Percentiles rank a stretch among this genome's conserved stretches.
These are phyloP conservation scores for Melozone crissalis DNA, from an alignment of 2,113 vertebrate species.

Conservation along the genomic window DNA sequence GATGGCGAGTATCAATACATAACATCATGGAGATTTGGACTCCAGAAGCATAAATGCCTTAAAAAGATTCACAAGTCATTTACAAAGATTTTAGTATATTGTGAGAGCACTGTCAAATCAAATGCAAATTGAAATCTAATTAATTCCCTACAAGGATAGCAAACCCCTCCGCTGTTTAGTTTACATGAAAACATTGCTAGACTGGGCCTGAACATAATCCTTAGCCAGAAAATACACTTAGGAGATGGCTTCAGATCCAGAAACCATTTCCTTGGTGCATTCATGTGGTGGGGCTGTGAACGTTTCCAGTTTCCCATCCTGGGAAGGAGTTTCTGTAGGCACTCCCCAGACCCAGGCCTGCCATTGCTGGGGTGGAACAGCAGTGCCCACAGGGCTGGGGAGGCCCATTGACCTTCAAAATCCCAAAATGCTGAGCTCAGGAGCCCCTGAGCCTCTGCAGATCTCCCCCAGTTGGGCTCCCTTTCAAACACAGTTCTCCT, in stretches of 20 bases:
- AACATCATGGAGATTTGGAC: neutral
- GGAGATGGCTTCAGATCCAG: neutral
- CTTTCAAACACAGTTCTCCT: neutral
- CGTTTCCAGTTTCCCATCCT: neutral
- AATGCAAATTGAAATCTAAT: neutral
- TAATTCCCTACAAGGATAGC: neutral
- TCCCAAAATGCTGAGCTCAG: neutral
- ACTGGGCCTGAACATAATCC: neutral
- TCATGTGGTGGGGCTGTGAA: neutral
- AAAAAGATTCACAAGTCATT: neutral
- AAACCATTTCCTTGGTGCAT: neutral
- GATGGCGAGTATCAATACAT: rapidly evolving
- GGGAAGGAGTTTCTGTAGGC: neutral
- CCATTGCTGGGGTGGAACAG: neutral
- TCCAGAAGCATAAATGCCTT: neutral
- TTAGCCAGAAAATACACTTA: neutral
- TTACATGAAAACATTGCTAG: neutral
- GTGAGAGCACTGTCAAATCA: neutral
- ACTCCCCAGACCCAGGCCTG: neutral
- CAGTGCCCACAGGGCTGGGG: rapidly evolving
- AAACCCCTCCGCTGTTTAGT: neutral
- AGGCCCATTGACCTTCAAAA: neutral
- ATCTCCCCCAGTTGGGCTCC: neutral
- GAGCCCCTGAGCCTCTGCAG: neutral
- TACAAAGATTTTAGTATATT: neutral